Percentiles rank a stretch among this genome's conserved stretches.
These are phyloP conservation scores for Drosophila rhopaloa DNA, from an alignment of 1,140 invertebrate species.

Conservation along the genomic window DNA sequence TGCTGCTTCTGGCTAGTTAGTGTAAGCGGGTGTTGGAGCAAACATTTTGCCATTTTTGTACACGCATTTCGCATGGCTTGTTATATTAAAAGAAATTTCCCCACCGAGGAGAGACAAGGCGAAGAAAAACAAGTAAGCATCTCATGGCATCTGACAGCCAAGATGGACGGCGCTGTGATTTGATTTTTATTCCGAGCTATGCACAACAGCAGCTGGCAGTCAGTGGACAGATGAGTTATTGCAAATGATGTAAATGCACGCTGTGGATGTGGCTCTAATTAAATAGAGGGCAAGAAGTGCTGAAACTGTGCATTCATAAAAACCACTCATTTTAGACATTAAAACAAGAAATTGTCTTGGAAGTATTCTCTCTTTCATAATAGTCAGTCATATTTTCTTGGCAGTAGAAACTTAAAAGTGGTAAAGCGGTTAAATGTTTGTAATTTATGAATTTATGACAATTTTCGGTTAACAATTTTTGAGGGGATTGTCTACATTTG, in stretches of 20 bases:
- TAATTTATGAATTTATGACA: no score
- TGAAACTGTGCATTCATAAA: neutral
- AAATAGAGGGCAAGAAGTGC: slow-evolving; percentile 10
- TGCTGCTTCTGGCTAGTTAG: slow-evolving; percentile 54
- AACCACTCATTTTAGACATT: neutral
- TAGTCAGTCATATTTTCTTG: no score
- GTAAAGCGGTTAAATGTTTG: no score
- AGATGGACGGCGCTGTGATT: slow-evolving; percentile 64
- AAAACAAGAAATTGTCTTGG: no score
- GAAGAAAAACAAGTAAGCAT: slow-evolving; percentile 28
- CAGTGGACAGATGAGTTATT: slow-evolving; percentile 39
- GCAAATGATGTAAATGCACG: slow-evolving; percentile 32
- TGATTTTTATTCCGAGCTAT: slow-evolving; percentile 52
- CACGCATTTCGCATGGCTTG: slow-evolving; percentile 52
- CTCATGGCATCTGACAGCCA: slow-evolving; percentile 64
- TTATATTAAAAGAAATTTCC: slow-evolving; percentile 68
- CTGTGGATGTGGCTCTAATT: slow-evolving; percentile 38
- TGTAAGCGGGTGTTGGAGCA: slow-evolving; percentile 45
- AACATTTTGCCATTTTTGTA: slow-evolving; percentile 49
- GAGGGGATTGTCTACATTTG: no score
- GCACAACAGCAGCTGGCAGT: slow-evolving; percentile 26
- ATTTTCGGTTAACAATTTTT: no score
- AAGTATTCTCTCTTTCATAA: no score
- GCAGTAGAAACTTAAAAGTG: no score
- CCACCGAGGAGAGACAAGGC: slow-evolving; percentile 39